phyloP scores from a whole-genome alignment of 2,113 vertebrate genomes.

The Dolichallabes microphthalmus region DNA sequence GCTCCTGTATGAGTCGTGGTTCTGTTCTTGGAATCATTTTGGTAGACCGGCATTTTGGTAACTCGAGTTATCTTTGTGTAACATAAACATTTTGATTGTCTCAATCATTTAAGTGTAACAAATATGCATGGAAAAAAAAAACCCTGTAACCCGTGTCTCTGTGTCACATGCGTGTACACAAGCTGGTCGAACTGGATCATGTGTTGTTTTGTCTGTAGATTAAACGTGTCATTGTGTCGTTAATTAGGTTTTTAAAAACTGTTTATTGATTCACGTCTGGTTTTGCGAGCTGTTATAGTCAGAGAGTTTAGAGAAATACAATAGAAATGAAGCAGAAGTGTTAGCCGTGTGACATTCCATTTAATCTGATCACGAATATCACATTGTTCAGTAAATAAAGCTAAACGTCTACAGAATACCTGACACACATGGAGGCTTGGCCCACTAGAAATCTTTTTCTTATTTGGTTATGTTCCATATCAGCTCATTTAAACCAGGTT shows the following conservation, averaged over 20 bases:
- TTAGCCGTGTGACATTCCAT: background rate
- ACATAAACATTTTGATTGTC: no score
- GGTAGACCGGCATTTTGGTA: no score
- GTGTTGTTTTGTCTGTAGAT: background rate
- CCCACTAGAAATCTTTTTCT: background rate
- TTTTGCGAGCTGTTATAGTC: background rate
- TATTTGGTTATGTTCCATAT: background rate
- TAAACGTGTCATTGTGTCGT: background rate
- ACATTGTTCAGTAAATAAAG: no score
- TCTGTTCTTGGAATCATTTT: no score
- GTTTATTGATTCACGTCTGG: background rate
- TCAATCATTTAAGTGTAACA: no score
- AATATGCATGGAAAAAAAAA: no score
- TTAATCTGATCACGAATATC: background rate
- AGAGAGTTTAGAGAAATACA: background rate
- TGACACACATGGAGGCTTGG: background rate
- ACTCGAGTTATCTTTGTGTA: no score
- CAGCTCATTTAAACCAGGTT: background rate
- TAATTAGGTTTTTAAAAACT: background rate
- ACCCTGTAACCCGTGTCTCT: background rate
- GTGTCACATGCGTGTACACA: background rate
- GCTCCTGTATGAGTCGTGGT: no score
- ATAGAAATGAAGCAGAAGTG: background rate
- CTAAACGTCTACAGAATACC: background rate
- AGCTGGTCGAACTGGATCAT: constrained; percentile 21